Conservation (phyloP, 2,888 invertebrate genomes). For the Calephelis perditalis region DNA sequence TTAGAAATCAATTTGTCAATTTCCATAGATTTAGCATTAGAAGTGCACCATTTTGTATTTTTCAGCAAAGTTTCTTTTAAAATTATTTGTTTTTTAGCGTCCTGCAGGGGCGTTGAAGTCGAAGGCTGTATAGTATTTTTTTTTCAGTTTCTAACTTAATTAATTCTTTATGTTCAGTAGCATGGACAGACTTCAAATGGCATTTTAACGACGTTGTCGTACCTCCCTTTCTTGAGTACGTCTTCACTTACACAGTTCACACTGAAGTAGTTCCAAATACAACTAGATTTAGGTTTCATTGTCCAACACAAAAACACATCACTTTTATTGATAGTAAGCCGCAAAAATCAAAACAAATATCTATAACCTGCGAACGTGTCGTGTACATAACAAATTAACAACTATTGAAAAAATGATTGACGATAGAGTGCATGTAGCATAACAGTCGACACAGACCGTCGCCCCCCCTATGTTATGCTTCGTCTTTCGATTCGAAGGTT, state of each 20-base stretch:
- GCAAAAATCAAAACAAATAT: conserved; percentile 29
- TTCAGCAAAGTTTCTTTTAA: conserved; percentile 24
- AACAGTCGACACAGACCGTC: not conserved
- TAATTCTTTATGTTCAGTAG: not conserved
- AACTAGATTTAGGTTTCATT: conserved; percentile 28
- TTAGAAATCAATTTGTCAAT: conserved; percentile 31
- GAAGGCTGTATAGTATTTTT: conserved; percentile 21
- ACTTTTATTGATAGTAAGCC: conserved; percentile 29
- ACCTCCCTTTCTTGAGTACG: conserved; percentile 29
- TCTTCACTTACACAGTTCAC: conserved; percentile 28
- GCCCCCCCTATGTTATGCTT: conserved; percentile 1
- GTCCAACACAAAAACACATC: conserved; percentile 26
- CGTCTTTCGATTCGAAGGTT: not conserved
- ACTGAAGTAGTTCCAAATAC: conserved; percentile 28
- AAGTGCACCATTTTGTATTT: conserved; percentile 26
- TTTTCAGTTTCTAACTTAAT: not conserved
- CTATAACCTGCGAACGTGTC: conserved; percentile 18
- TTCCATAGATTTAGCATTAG: conserved; percentile 28
- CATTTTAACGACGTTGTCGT: conserved; percentile 28
- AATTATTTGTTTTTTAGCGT: conserved; percentile 21
- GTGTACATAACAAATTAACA: not conserved
- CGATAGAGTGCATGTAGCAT: conserved; percentile 5
- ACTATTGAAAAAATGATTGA: not conserved
- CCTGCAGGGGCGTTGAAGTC: conserved; percentile 25
- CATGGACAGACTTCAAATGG: conserved; percentile 23